These are phyloP conservation scores for Etheostoma nigrum DNA, from an alignment of 2,797 vertebrate genomes.

Conservation along the genomic window DNA sequence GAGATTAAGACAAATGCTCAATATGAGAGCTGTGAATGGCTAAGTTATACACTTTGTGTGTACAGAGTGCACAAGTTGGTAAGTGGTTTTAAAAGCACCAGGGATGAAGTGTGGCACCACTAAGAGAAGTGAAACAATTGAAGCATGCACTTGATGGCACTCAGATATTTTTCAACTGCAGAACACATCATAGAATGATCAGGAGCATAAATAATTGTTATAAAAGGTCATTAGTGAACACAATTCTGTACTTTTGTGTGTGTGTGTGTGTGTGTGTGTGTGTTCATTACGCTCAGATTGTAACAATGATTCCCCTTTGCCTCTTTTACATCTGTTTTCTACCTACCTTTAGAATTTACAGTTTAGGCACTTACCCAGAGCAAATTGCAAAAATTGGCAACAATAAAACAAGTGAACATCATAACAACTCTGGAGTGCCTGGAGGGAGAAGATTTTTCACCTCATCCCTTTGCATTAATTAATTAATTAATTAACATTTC, in stretches of 20 bases:
- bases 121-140: slow-evolving; percentile 45
- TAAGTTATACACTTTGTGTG: slow-evolving; percentile 34
- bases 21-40: slow-evolving; percentile 38
- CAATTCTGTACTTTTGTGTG: not conserved
- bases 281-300: not conserved
- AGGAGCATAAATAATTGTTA: slow-evolving; percentile 11
- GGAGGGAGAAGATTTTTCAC: slow-evolving; percentile 17
- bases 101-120: slow-evolving; percentile 39
- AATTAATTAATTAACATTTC: slow-evolving; percentile 18
- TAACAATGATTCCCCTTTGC: not conserved
- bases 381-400: slow-evolving; percentile 9
- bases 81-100: slow-evolving; percentile 62
- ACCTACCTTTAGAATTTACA: not conserved
- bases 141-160: slow-evolving; percentile 53
- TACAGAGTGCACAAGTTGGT: slow-evolving; percentile 35
- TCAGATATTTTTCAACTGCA: slow-evolving; percentile 26
- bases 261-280: not conserved
- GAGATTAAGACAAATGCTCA: slow-evolving; percentile 43
- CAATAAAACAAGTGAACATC: slow-evolving; percentile 13
- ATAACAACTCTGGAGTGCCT: not conserved
- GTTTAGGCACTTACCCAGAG: not conserved
- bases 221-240: slow-evolving; percentile 31
- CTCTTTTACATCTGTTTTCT: not conserved
- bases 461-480: not conserved
- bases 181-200: slow-evolving; percentile 32